Evolutionary conservation across 2,797 vertebrate species (phyloP), one percentile per base, ranked within the genome.

Genomic region (Tragelaphus eurycerus): DNA sequence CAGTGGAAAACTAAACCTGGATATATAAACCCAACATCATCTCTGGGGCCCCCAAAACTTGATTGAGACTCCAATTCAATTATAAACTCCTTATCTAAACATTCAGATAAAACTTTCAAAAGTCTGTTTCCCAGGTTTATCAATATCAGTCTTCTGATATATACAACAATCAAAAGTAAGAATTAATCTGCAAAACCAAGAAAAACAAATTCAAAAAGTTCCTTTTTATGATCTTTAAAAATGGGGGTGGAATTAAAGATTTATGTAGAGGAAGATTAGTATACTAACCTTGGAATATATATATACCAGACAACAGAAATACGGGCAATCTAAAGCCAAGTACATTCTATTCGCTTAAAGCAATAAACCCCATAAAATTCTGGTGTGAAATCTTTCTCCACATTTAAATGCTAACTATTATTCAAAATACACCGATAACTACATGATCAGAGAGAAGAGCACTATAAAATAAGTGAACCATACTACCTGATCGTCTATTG

Each of bases 21-120:
- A 67, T 67, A 91, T 92, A 93, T 88, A 94, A 93, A 89, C 11
- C 78, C 21, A 93, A 67, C 60, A 94, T 94, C 38, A 92, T 88
- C 60, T 87, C 31, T 79, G 83, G 78, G 48, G 43, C 84, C n/a
- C 74, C 83, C 83, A 90, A 97, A 79, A 82, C 48, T 82, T 79
- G 4, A 95, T 3, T 79, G 29, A 96, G 38, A n/a, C 27, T 90
- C 71, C 59, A 85, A 89, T 59, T 76, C 64, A 93, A 85, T 62
- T 95, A 87, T 86, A 90, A 85, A 79, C 57, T 85, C 78, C 81
- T 74, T 57, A 95, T 27, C 29, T 88, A 84, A 97, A 96, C 11
- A 93, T 64, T 84, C 43, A 52, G 19, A 67, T 78, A 67, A 50
- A 34, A 31, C 43, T 84, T 67, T 60, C 84, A 52, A 34, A 52